phyloP scores from a whole-genome alignment of 2,888 invertebrate species.

The Aleiodes leptofemur region DNA sequence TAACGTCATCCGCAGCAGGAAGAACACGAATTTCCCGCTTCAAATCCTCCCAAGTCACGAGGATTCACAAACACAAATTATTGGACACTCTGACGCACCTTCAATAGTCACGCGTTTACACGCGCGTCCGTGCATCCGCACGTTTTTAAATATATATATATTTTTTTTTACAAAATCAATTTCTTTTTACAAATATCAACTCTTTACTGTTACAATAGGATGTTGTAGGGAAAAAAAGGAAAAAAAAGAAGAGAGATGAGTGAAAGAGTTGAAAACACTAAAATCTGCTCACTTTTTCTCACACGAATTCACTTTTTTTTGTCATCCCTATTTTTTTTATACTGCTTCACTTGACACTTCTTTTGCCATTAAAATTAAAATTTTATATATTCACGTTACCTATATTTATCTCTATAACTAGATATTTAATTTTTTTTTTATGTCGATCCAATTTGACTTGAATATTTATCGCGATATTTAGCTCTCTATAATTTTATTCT shows the following conservation, averaged over 20 bases:
- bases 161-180: neutral
- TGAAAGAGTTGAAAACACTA: conserved; percentile 13
- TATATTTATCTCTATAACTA: conserved; percentile 35
- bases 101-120: conserved; percentile 50
- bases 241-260: neutral
- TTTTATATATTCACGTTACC: conserved; percentile 25
- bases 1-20: conserved; percentile 71
- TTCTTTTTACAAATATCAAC: neutral
- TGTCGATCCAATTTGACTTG: too few relatives aligned
- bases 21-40: conserved; percentile 67
- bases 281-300: conserved; percentile 15
- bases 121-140: conserved; percentile 51
- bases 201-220: too few relatives aligned
- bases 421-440: too few relatives aligned
- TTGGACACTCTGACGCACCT: conserved; percentile 51
- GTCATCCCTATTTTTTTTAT: conserved; percentile 23
- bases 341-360: conserved; percentile 8
- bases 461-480: conserved; percentile 23
- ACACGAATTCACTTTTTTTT: conserved; percentile 28
- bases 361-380: neutral
- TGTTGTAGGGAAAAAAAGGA: too few relatives aligned
- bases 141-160: conserved; percentile 9
- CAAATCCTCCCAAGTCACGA: conserved; percentile 56
- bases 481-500: conserved; percentile 42
- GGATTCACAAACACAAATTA: conserved; percentile 51